phyloP scores from a whole-genome alignment of 2,888 invertebrate genomes.

The Habroteleia sp. region DNA sequence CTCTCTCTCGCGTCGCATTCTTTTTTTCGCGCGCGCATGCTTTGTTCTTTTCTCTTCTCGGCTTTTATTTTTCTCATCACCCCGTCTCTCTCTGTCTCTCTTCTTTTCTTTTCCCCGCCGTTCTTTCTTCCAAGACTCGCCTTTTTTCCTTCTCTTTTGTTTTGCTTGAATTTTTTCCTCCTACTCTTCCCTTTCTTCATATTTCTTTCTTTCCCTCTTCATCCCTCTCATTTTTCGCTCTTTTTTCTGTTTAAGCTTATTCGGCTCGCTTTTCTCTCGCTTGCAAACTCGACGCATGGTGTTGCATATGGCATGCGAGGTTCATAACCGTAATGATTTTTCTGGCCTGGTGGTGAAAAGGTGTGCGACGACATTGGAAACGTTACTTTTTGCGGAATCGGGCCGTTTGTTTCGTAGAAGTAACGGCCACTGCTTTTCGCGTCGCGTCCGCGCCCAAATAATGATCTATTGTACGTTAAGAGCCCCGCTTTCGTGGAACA shows the following conservation, averaged over 20 bases:
- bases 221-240: conserved; percentile 1
- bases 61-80: conserved; percentile 2
- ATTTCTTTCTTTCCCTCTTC: conserved; percentile 2
- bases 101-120: conserved; percentile 3
- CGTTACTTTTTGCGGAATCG: conserved; percentile 2
- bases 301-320: conserved; percentile 42
- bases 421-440: conserved; percentile 17
- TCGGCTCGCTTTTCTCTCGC: conserved; percentile 25
- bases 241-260: no score
- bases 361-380: conserved; percentile 12
- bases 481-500: neutral
- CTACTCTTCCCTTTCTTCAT: conserved; percentile 2
- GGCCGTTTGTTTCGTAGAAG: conserved; percentile 14
- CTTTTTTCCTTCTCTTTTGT: conserved; percentile 9
- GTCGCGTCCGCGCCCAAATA: conserved; percentile 4
- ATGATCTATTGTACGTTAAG: conserved; percentile 21
- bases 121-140: conserved; percentile 11
- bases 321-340: conserved; percentile 48
- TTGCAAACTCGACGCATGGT: conserved; percentile 21
- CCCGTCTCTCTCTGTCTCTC: conserved; percentile 19
- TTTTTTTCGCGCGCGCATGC: conserved; percentile 56
- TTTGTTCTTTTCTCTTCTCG: conserved; percentile 31
- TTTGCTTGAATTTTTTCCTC: conserved; percentile 15
- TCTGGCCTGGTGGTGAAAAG: conserved; percentile 29
- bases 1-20: conserved; percentile 35